Percentiles rank a stretch among this genome's conserved stretches.
Conservation (phyloP, 1,140 invertebrate genomes). For the Drosophila bifasciata region DNA sequence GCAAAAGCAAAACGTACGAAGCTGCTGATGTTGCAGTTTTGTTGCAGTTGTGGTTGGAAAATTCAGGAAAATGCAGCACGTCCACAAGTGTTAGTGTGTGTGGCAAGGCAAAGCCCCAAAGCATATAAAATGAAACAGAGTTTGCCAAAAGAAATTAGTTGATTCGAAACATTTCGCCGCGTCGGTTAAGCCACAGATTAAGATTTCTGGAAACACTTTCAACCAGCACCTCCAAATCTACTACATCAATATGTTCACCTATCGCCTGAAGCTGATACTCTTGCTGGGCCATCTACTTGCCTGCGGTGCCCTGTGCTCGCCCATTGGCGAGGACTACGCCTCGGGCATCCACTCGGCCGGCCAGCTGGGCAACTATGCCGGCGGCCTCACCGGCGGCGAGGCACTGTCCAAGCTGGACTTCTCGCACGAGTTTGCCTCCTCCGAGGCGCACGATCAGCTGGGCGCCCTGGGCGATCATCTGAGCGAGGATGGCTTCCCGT, state of each 20-base stretch:
- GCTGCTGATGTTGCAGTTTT: conserved; percentile 2
- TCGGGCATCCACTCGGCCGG: conserved; percentile 56
- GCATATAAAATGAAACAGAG: conserved; percentile 66
- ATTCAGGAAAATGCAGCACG: conserved; percentile 67
- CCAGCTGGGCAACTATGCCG: conserved; percentile 64
- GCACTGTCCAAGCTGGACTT: conserved; percentile 61
- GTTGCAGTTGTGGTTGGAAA: conserved; percentile 52
- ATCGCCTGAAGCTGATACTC: conserved; percentile 49
- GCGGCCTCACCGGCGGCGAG: conserved; percentile 57
- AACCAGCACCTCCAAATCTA: background rate
- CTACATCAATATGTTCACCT: conserved; percentile 45
- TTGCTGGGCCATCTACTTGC: conserved; percentile 44
- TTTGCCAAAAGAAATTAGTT: conserved; percentile 73
- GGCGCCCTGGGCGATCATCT: conserved; percentile 65
- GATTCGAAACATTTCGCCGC: conserved; percentile 72
- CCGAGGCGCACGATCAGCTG: conserved; percentile 44
- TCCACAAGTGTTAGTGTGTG: background rate
- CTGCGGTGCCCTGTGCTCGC: conserved; percentile 30
- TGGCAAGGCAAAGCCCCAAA: conserved; percentile 16
- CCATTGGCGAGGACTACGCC: conserved; percentile 45
- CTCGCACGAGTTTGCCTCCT: conserved; percentile 22
- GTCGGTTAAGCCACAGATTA: conserved; percentile 39
- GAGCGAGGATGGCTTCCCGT: conserved; percentile 60
- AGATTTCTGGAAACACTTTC: too few relatives aligned
- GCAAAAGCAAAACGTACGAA: conserved; percentile 32